Conservation (phyloP, 2,797 vertebrate genomes). For the Nannoperca obscura region DNA sequence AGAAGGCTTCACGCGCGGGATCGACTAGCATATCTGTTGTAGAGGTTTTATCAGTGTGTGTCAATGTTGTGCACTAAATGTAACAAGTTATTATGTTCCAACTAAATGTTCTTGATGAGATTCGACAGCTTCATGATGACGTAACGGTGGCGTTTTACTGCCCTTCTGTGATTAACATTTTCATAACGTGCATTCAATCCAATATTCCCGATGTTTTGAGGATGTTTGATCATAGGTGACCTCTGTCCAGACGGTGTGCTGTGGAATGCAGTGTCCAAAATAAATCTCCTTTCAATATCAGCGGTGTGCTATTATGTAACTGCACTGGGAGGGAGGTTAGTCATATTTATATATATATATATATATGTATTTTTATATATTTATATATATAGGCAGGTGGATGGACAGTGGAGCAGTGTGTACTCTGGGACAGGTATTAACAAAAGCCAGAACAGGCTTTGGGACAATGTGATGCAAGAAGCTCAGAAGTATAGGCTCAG, state of each 20-base stretch:
- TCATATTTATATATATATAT: no score
- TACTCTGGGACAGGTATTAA: conserved; percentile 30
- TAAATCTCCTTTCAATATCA: conserved; percentile 72
- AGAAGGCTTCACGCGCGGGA: conserved; percentile 31
- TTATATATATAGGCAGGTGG: conserved; percentile 15
- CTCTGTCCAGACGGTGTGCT: conserved; percentile 75
- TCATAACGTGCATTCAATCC: conserved; percentile 71
- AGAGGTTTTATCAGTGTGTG: conserved; percentile 69
- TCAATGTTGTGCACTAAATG: conserved; percentile 79
- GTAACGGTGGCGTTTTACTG: conserved; percentile 70
- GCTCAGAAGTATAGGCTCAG: not conserved
- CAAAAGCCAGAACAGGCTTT: conserved; percentile 43
- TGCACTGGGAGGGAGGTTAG: not conserved
- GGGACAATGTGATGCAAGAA: not conserved
- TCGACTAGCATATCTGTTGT: conserved; percentile 63
- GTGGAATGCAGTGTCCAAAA: conserved; percentile 79
- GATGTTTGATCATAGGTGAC: conserved; percentile 76
- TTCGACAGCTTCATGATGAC: conserved; percentile 63
- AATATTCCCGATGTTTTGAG: conserved; percentile 69
- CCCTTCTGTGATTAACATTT: conserved; percentile 71
- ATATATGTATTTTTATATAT: no score
- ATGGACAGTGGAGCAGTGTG: not conserved
- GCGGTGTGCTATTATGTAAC: conserved; percentile 51
- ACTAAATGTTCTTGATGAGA: conserved; percentile 74
- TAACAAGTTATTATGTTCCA: conserved; percentile 72